phyloP scores from a whole-genome alignment of 2,113 vertebrate species.

The Lagopus muta region DNA sequence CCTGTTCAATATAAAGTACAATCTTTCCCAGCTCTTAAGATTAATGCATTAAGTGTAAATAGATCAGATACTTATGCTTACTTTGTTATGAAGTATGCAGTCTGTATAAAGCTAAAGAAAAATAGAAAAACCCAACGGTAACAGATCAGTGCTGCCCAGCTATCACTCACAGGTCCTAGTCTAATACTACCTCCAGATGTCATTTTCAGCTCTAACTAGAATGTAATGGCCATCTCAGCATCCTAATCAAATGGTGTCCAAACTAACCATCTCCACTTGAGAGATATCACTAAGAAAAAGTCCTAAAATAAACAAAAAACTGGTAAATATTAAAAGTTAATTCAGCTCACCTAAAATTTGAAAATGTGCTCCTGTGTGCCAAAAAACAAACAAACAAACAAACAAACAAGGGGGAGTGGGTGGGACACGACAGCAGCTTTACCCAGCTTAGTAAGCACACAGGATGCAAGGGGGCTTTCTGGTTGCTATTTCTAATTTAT shows the following conservation, averaged over 20 bases:
- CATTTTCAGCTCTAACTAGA: not conserved
- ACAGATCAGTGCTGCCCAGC: not conserved
- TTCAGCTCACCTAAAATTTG: not conserved
- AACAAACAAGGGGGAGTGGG: too few species aligned
- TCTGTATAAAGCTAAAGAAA: not conserved
- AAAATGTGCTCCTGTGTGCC: not conserved
- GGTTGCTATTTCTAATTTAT: not conserved
- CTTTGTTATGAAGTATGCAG: not conserved
- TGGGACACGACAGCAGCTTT: not conserved
- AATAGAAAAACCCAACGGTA: not conserved
- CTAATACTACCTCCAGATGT: not conserved
- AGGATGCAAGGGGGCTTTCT: not conserved
- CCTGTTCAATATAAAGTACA: not conserved
- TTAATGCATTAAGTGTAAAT: not conserved
- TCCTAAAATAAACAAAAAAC: not conserved
- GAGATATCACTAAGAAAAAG: not conserved
- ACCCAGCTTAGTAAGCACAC: not conserved
- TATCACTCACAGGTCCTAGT: not conserved
- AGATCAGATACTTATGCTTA: not conserved
- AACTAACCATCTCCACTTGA: not conserved
- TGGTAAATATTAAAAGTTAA: not conserved
- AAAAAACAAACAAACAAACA: not conserved
- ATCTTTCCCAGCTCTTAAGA: not conserved
- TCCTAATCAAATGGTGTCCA: not conserved
- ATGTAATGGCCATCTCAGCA: not conserved